Evolutionary conservation across 35 echinoderm and acorn worm species (phyloP), one percentile per base, ranked within the genome.

Genomic region (Ophiothrix spiculata): DNA sequence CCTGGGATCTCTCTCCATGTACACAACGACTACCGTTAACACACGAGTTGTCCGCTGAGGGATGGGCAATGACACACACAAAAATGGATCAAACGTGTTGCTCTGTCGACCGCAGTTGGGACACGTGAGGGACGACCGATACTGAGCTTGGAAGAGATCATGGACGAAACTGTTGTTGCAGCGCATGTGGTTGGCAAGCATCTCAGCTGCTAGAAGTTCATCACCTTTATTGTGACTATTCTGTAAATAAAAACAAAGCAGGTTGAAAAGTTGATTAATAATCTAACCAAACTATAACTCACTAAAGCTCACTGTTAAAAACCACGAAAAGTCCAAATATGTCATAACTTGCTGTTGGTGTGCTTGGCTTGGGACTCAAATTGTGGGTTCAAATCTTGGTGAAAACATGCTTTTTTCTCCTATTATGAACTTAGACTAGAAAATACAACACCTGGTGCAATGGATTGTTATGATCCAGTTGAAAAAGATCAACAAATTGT

Each of bases 131-230:
- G 96, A 91, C 23, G 96, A 99, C 6, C 92, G 92, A 38, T 88
- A 94, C 84, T 99, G 96, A 16, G 96, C 96, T 38, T 99, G 96
- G 90, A 99, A 99, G 33, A 99, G 83, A 36, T 99, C 96, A 80
- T 99, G 92, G 34, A 99, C 89, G 81, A 99, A 99, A 80, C 96
- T 99, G 83, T 93, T 91, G 75, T 99, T 99, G 56, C 90, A 89
- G 15, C 96, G 75, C 88, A 99, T 93, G 84, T 99, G 89, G 87
- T 99, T 99, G 45, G 96, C 96, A 32, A 91, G 75, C 40, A 87
- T 91, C 79, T 99, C 96, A 0, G 91, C 96, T n/a, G 96, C 96
- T 14, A 99, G 82, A 0, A 94, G 78, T 42, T 99, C 91, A 46
- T 94, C 92, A 3, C 81, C 83, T 80, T 94, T 99, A 78, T 86